Evolutionary conservation across 2,888 invertebrate genomes (phyloP).

Genomic region (Carcina quercana): DNA sequence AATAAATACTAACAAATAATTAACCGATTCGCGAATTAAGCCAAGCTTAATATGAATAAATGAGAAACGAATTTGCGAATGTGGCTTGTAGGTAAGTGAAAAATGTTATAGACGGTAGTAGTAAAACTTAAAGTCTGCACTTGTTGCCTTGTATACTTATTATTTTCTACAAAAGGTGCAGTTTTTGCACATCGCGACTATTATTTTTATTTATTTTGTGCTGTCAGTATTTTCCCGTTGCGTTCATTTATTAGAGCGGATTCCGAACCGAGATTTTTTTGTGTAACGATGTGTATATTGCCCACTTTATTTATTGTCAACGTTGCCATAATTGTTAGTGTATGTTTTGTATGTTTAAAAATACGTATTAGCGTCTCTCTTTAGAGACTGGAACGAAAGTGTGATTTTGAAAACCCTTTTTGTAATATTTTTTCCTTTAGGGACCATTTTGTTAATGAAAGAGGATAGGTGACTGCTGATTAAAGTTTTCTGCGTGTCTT

Average conservation of each 20-base stretch:
- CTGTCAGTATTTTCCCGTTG: conserved; percentile 47
- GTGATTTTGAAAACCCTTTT: conserved; percentile 65
- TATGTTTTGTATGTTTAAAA: conserved; percentile 62
- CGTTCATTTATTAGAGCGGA: conserved; percentile 25
- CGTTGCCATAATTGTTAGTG: conserved; percentile 74
- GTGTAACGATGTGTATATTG: conserved; percentile 59
- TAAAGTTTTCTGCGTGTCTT: conserved; percentile 26
- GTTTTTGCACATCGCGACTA: conserved; percentile 44
- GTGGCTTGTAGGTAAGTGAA: conserved; percentile 60
- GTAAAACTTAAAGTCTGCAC: conserved; percentile 73
- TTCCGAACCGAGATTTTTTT: conserved; percentile 27
- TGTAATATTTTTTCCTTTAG: conserved; percentile 61
- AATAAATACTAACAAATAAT: conserved; percentile 58
- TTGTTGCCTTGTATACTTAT: conserved; percentile 70
- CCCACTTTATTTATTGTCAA: conserved; percentile 67
- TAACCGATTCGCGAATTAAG: conserved; percentile 66
- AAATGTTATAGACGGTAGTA: conserved; percentile 61
- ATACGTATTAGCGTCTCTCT: conserved; percentile 64
- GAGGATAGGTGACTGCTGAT: conserved; percentile 39
- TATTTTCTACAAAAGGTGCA: conserved; percentile 60
- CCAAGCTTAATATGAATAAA: conserved; percentile 58
- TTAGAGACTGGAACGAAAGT: conserved; percentile 45
- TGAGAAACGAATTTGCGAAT: conserved; percentile 57
- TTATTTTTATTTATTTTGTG: conserved; percentile 58
- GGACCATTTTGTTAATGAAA: conserved; percentile 66